phyloP scores from a whole-genome alignment of 2,797 vertebrate species.

The Parambassis ranga region DNA sequence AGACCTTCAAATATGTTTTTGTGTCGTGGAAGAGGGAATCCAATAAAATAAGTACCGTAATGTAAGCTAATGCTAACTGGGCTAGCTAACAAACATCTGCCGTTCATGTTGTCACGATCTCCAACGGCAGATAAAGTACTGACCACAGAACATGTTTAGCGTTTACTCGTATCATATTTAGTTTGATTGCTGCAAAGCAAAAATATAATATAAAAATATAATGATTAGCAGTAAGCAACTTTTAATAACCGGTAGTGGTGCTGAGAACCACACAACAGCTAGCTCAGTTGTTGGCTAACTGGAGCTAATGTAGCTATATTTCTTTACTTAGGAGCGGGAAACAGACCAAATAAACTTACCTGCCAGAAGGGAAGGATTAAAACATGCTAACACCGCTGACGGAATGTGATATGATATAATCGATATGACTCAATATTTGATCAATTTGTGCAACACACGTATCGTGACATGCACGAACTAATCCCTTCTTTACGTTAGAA shows the following conservation, averaged over 20 bases:
- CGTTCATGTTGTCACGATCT: neutral
- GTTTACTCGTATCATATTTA: too few relatives aligned
- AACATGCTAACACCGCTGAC: constrained; percentile 1
- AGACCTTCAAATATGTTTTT: neutral
- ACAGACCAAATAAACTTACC: constrained; percentile 33
- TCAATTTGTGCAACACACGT: neutral
- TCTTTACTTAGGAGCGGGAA: too few relatives aligned
- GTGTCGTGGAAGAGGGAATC: neutral
- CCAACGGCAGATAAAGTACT: fast-evolving
- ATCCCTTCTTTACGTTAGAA: constrained; percentile 37
- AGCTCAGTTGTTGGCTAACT: constrained; percentile 29
- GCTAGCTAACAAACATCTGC: neutral
- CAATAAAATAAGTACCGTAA: neutral
- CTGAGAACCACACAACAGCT: neutral
- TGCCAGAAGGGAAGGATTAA: neutral
- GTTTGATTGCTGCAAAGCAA: too few relatives aligned
- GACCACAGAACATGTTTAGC: neutral
- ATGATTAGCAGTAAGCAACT: neutral
- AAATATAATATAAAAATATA: fast-evolving
- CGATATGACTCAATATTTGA: neutral
- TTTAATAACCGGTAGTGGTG: neutral
- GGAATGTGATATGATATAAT: neutral
- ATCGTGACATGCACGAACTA: constrained; percentile 28
- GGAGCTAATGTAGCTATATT: constrained; percentile 48
- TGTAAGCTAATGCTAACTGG: constrained; percentile 20